Conservation (phyloP, 2,797 vertebrate species). For the Australoheros facetus region DNA sequence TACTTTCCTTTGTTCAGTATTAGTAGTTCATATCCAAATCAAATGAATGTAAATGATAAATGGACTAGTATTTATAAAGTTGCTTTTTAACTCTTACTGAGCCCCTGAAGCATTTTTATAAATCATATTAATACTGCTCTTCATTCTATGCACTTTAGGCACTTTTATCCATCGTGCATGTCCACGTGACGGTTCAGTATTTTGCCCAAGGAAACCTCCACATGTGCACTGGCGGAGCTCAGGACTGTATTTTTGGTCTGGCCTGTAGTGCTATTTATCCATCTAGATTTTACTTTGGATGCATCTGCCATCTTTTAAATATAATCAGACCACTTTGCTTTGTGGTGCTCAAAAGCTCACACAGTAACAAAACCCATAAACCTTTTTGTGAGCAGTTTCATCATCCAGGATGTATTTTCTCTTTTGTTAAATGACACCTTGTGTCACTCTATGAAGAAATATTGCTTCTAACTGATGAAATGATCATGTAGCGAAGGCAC, state of each 20-base stretch:
- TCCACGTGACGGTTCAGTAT: not conserved
- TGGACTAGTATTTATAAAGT: not conserved
- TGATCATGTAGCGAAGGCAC: not conserved
- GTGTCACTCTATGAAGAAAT: not conserved
- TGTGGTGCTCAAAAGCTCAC: not conserved
- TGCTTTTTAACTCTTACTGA: not conserved
- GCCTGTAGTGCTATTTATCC: not conserved
- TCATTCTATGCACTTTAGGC: not conserved
- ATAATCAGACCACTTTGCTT: no score
- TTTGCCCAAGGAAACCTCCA: not conserved
- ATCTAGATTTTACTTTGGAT: not conserved
- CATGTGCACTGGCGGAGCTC: not conserved
- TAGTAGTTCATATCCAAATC: not conserved
- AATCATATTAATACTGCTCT: not conserved
- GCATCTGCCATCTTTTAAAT: not conserved
- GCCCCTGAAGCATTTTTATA: not conserved
- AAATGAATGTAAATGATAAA: not conserved
- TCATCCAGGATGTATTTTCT: not conserved
- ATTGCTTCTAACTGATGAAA: not conserved
- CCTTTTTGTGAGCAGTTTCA: not conserved
- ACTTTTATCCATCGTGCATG: not conserved
- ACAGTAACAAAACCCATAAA: not conserved
- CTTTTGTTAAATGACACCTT: not conserved
- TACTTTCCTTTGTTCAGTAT: no score
- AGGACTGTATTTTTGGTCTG: not conserved